Evolutionary conservation across 2,888 invertebrate genomes (phyloP).

Genomic region (Watsonalla binaria): DNA sequence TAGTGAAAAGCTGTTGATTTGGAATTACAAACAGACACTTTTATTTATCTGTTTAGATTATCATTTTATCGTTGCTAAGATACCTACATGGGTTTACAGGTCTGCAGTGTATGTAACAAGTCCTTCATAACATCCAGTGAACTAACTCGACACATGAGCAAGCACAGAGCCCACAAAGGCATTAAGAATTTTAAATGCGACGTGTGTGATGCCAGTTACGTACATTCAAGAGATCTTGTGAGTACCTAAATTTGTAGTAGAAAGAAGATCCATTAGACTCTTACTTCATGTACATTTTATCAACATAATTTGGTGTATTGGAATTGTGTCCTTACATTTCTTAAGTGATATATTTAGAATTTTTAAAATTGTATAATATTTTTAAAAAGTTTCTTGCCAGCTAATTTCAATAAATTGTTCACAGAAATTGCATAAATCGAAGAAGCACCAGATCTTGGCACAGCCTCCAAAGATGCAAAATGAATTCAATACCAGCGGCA

Average conservation of each 20-base stretch:
- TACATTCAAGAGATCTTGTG: slow-evolving; percentile 77
- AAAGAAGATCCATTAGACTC: no score
- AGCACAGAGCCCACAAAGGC: slow-evolving; percentile 79
- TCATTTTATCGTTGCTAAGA: background rate
- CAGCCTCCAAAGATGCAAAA: slow-evolving; percentile 35
- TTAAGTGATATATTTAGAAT: no score
- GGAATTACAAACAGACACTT: no score
- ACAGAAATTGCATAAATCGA: slow-evolving; percentile 63
- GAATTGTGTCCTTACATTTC: no score
- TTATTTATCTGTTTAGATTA: no score
- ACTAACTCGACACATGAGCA: slow-evolving; percentile 78
- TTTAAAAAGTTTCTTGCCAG: no score
- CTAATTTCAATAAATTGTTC: slow-evolving; percentile 21
- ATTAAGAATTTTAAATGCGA: slow-evolving; percentile 80
- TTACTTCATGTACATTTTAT: no score
- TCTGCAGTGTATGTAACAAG: slow-evolving; percentile 78
- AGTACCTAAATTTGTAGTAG: slow-evolving; percentile 19
- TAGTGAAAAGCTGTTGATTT: no score
- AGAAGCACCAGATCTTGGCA: slow-evolving; percentile 49
- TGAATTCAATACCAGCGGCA: slow-evolving; percentile 44
- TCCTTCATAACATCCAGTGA: slow-evolving; percentile 80
- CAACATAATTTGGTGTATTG: no score
- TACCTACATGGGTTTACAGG: slow-evolving; percentile 31
- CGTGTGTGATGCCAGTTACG: slow-evolving; percentile 75
- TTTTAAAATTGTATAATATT: no score